These are phyloP conservation scores for Diadema setosum DNA, from an alignment of 35 echinoderm and acorn worm genomes.

Conservation along the genomic window DNA sequence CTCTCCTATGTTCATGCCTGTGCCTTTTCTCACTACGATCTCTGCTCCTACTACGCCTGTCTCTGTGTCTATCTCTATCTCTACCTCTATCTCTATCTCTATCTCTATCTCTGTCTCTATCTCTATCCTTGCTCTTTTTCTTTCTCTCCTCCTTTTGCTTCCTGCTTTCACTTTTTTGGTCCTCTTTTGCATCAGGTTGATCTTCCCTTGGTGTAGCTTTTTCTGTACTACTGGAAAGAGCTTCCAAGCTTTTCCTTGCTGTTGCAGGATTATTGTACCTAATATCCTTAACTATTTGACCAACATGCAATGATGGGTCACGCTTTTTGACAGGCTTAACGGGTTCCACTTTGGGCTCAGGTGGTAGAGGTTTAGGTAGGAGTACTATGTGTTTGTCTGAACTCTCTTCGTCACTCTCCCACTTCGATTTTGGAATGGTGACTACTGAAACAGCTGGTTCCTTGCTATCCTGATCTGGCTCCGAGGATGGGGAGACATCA, in stretches of 20 bases:
- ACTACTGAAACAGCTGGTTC: not conserved
- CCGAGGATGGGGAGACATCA: no score
- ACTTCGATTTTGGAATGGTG: conserved; percentile 1
- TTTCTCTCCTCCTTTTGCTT: not conserved
- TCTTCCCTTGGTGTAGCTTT: not conserved
- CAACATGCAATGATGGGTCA: not conserved
- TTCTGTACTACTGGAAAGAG: not conserved
- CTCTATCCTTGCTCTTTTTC: not conserved
- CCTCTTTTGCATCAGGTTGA: not conserved
- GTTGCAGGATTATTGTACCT: not conserved
- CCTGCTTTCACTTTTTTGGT: not conserved
- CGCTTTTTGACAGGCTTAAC: not conserved
- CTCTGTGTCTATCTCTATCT: not conserved
- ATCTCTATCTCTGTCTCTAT: not conserved
- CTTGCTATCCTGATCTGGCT: not conserved
- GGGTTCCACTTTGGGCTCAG: not conserved
- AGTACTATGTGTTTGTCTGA: not conserved
- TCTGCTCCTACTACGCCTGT: not conserved
- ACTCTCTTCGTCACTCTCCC: conserved; percentile 7
- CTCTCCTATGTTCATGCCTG: not conserved
- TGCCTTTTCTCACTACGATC: not conserved
- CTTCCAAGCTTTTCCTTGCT: no score
- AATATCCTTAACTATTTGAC: conserved; percentile 4
- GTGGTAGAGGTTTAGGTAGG: not conserved
- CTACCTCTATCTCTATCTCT: not conserved